Percentiles rank a stretch among this genome's conserved stretches.
Evolutionary conservation across 1,140 invertebrate species (phyloP).

Genomic region (Cotesia glomerata): DNA sequence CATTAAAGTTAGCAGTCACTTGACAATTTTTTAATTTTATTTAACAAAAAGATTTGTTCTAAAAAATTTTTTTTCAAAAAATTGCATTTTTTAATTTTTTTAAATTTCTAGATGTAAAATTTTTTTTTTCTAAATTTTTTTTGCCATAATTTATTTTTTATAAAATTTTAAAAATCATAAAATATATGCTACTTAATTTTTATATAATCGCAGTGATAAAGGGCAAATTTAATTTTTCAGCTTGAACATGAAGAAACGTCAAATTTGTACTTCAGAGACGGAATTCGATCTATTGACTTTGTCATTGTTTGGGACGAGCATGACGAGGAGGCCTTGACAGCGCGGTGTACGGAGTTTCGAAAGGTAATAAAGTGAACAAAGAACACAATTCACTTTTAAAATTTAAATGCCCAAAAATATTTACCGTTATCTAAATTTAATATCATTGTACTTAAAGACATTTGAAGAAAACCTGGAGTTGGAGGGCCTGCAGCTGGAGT

Average conservation of each 20-base stretch:
- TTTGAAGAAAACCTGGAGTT: conserved; percentile 73
- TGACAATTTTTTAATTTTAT: too few species aligned
- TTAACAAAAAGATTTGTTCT: too few species aligned
- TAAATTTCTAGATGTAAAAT: too few species aligned
- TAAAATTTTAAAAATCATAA: too few species aligned
- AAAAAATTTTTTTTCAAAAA: too few species aligned
- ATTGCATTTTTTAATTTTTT: too few species aligned
- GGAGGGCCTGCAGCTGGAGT: conserved; percentile 74
- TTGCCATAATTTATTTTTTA: too few species aligned
- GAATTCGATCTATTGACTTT: conserved; percentile 76
- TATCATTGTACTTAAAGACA: conserved; percentile 40
- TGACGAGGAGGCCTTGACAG: conserved; percentile 46
- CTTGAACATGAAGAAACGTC: conserved; percentile 23
- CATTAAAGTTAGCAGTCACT: too few species aligned
- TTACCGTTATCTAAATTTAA: background rate
- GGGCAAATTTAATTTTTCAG: conserved; percentile 22
- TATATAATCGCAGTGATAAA: conserved; percentile 9
- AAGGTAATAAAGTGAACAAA: conserved; percentile 37
- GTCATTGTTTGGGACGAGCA: conserved; percentile 75
- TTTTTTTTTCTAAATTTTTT: too few species aligned
- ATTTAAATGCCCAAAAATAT: background rate
- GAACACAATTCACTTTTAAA: background rate
- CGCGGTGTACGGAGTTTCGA: conserved; percentile 40
- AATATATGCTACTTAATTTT: too few species aligned
- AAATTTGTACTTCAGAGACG: conserved; percentile 71